phyloP scores from a whole-genome alignment of 2,113 vertebrate genomes.

The Trinectes maculatus region DNA sequence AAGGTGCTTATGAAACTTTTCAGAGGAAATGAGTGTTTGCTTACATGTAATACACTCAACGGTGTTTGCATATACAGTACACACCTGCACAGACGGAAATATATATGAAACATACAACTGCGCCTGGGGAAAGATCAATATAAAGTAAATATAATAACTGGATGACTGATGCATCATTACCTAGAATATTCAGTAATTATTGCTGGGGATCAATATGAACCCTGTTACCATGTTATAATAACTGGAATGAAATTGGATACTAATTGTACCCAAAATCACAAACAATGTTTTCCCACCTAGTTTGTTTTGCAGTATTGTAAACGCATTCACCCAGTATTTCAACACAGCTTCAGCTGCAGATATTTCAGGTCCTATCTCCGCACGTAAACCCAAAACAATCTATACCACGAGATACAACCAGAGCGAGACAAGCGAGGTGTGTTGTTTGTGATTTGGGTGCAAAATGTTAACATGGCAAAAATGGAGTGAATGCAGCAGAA shows the following conservation, averaged over 20 bases:
- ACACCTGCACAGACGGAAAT: neutral
- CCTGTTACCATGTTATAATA: no score
- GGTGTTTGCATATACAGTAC: no score
- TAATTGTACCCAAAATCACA: neutral
- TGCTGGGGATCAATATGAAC: neutral
- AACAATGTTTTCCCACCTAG: neutral
- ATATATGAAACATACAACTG: neutral
- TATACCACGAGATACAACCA: no score
- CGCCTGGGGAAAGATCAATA: neutral
- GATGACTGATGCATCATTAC: neutral
- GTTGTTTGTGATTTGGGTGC: no score
- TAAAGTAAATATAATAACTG: constrained; percentile 8
- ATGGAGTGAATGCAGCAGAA: no score
- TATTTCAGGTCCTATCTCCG: no score
- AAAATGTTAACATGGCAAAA: no score
- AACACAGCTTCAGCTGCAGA: no score
- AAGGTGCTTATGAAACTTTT: neutral
- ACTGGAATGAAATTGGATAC: neutral
- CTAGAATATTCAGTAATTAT: neutral
- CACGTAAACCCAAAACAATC: no score
- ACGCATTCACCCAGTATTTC: no score
- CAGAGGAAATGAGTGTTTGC: constrained; percentile 1
- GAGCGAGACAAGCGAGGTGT: no score
- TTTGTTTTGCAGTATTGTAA: no score
- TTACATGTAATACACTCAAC: neutral